Base-by-base conservation (phyloP, 2,113 vertebrate species). In the Tupaia tana region DNA sequence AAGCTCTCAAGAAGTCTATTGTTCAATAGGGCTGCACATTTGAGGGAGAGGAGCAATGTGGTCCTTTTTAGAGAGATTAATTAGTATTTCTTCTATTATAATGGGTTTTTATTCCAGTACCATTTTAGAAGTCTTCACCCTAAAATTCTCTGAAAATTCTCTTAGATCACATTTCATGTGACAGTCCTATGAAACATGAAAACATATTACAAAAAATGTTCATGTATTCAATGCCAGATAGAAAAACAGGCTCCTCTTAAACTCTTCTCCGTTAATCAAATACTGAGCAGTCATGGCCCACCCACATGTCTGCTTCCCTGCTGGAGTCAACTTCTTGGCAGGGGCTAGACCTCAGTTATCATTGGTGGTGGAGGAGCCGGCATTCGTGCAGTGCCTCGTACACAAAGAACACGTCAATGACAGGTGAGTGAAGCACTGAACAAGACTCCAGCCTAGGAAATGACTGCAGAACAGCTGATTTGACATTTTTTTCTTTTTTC, bases 41-140 rank as follows among this genome's bases (percentile, higher is more conserved):
- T 58, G 27, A 54, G 29, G 15, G 9, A 78, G 29, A 69, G 9
- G 9, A 5, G 7, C n/a, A 73, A 58, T 82, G 5, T 7, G 34
- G 31, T 79, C 31, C 31, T 88, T 77, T 61, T 52, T 8, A 20
- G 58, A 61, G 31, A 89, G 15, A 63, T 70, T 31, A 58, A 6
- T 18, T 22, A 24, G 27, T 63, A 81, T 75, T 85, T 75, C 74
- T 81, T 70, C 15, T 6, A 0, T 69, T 63, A 31, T 69, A 74
- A 94, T n/a, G 85, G 24, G 18, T 25, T 31, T 94, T 89, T 77
- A 88, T 88, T 94, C 67, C 31, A 34, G 18, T 86, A 16, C 8
- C 14, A 19, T 91, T 89, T 67, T 25, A 52, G 29, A 91, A 73
- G 3, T 61, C 58, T 86, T 90, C 16, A 81, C n/a, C 83, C 25